These are phyloP conservation scores for Marasmarcha lunaedactyla DNA, from an alignment of 2,888 invertebrate genomes.

Conservation along the genomic window DNA sequence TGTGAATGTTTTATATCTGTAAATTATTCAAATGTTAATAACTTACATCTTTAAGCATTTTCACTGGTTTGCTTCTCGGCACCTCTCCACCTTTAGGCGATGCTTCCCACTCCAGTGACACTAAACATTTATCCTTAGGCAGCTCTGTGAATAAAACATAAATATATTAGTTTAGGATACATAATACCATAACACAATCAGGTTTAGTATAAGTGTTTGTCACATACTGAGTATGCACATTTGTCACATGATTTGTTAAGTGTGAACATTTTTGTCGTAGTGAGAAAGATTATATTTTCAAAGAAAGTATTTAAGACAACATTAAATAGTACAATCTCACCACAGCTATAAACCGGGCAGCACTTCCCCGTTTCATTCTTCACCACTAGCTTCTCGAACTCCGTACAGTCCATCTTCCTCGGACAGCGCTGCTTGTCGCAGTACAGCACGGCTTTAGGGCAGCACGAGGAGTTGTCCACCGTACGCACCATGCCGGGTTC, in stretches of 20 bases:
- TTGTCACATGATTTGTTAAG: too few species aligned
- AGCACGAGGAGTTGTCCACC: conserved; percentile 73
- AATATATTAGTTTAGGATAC: background rate
- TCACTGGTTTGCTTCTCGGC: conserved; percentile 44
- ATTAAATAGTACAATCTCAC: too few species aligned
- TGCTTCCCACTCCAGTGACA: conserved; percentile 65
- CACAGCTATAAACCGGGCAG: conserved; percentile 76
- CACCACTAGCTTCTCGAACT: conserved; percentile 59
- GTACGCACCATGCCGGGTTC: conserved; percentile 73
- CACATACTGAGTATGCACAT: too few species aligned
- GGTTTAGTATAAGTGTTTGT: too few species aligned
- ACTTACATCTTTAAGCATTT: conserved; percentile 66
- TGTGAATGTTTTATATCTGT: too few species aligned
- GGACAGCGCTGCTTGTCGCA: conserved; percentile 77
- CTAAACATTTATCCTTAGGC: conserved; percentile 75
- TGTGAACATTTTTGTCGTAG: too few species aligned
- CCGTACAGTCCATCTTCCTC: conserved; percentile 65
- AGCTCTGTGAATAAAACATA: conserved; percentile 44
- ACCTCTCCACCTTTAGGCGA: conserved; percentile 68
- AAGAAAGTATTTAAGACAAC: too few species aligned
- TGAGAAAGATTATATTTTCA: too few species aligned
- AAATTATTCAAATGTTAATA: too few species aligned
- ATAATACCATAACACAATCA: too few species aligned
- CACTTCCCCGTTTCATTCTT: conserved; percentile 59
- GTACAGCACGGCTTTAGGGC: conserved; percentile 70